Evolutionary conservation across 2,888 invertebrate genomes (phyloP).

Genomic region (Tiliacea citrago): DNA sequence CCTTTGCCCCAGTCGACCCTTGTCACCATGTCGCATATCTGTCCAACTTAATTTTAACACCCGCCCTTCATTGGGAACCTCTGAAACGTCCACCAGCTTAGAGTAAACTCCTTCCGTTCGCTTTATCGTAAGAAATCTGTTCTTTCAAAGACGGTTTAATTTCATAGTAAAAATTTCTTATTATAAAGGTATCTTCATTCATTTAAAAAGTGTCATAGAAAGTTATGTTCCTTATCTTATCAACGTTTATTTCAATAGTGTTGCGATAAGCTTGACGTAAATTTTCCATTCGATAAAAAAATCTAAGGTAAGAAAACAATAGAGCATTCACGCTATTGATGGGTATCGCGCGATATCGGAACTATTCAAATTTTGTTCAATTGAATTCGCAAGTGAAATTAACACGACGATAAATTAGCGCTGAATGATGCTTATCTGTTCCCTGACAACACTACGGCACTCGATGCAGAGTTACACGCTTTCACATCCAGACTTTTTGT

Average conservation of each 20-base stretch:
- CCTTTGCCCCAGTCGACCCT: conserved; percentile 78
- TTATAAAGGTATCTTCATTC: too few relatives aligned
- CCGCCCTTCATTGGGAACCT: conserved; percentile 67
- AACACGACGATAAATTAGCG: conserved; percentile 49
- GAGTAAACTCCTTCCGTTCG: conserved; percentile 66
- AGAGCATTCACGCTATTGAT: conserved; percentile 3
- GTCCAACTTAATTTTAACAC: conserved; percentile 84
- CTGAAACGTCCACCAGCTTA: conserved; percentile 66
- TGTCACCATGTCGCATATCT: conserved; percentile 86
- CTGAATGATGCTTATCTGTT: conserved; percentile 58
- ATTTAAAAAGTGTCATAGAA: background rate
- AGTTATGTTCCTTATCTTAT: background rate
- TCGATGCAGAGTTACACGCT: conserved; percentile 31
- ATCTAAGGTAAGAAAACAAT: conserved; percentile 33
- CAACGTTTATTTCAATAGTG: background rate
- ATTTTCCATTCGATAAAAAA: conserved; percentile 13
- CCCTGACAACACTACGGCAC: conserved; percentile 21
- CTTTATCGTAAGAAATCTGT: conserved; percentile 47
- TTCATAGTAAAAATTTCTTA: background rate
- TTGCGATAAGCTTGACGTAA: background rate
- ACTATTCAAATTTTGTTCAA: conserved; percentile 60
- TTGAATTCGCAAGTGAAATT: conserved; percentile 58
- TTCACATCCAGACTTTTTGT: conserved; percentile 44
- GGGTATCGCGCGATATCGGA: conserved; percentile 12
- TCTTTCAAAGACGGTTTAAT: conserved; percentile 11